Base-by-base conservation (phyloP, 2,888 invertebrate species). In the Cephus nigrinus region DNA sequence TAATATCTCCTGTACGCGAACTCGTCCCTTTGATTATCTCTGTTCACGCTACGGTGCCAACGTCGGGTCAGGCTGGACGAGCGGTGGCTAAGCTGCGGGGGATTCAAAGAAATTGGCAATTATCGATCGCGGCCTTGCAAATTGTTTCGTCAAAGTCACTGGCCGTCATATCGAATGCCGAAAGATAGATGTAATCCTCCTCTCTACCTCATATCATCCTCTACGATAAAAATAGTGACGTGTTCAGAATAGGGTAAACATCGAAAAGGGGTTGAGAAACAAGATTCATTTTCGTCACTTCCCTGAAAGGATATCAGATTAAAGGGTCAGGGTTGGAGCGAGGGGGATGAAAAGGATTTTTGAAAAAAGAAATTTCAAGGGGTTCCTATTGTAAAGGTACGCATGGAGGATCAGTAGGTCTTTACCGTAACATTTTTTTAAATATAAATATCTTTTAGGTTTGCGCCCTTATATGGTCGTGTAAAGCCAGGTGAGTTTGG, bases 71-170 rank as follows among this genome's bases (percentile, higher is more conserved):
- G 23, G 5, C 23, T 55, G 23, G 2, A 55, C 23, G 55, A 55
- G 31, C 72, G 80, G 75, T 78, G 80, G 79, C 82, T 82, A 85
- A 82, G 85, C 86, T 83, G 81, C 84, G 78, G 78, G 82, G 84
- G 87, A 88, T 89, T 89, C 88, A 87, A 88, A 88, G 85, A 89
- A 89, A 89, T 89, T 89, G 89, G 83, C 88, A 88, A 88, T 87
- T 85, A 87, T 86, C 84, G 86, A 86, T 85, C 85, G 86, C 80
- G 84, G 85, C 79, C 80, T 80, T 82, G 85, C 84, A 88, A 87
- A 88, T 88, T 89, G 87, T 82, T 85, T 82, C 81, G 81, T 83
- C 81, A 80, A 81, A 81, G 80, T 81, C 23, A 73, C 15, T 33
- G 12, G 31, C 71, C 9, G 23, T 55, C 23, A 55, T 23, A 9